A percentile compares a stretch with the other conserved stretches of the same genome.
These are phyloP conservation scores for Arrhamphus sclerolepis DNA, from an alignment of 2,797 vertebrate genomes.

Conservation along the genomic window DNA sequence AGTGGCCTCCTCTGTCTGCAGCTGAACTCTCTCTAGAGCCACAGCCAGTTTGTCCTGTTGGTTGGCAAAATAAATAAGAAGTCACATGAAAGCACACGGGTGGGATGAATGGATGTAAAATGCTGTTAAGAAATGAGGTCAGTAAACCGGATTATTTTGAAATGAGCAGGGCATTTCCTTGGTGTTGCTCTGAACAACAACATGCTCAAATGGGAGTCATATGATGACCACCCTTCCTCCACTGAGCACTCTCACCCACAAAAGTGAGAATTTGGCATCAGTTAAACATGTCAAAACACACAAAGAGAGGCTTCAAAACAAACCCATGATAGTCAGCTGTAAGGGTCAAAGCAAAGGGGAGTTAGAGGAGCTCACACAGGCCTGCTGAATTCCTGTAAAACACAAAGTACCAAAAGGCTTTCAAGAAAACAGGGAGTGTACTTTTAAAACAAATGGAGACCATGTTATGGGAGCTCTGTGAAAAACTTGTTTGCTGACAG, in stretches of 20 bases:
- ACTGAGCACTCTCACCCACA: conserved; percentile 14
- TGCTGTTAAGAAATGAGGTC: neutral
- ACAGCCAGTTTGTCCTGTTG: conserved; percentile 72
- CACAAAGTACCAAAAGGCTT: conserved; percentile 14
- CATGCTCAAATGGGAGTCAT: conserved; percentile 47
- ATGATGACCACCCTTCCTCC: conserved; percentile 16
- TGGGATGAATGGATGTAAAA: neutral
- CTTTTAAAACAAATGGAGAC: conserved; percentile 7
- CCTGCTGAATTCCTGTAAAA: conserved; percentile 63
- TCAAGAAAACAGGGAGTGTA: conserved; percentile 8
- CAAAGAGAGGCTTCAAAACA: conserved; percentile 24
- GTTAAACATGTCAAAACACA: conserved; percentile 20
- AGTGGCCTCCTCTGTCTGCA: conserved; percentile 67
- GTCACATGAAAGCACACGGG: conserved; percentile 24
- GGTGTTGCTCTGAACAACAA: conserved; percentile 25
- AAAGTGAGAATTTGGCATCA: conserved; percentile 27
- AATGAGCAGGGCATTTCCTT: conserved; percentile 15
- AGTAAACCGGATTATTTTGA: conserved; percentile 31
- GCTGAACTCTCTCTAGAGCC: conserved; percentile 64
- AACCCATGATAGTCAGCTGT: conserved; percentile 14
- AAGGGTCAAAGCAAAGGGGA: conserved; percentile 7
- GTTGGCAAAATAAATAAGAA: conserved; percentile 14
- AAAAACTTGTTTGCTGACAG: too few species aligned
- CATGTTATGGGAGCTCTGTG: conserved; percentile 7
- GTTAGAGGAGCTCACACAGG: conserved; percentile 41